Conservation (phyloP, 2,797 vertebrate species). For the Emys orbicularis region DNA sequence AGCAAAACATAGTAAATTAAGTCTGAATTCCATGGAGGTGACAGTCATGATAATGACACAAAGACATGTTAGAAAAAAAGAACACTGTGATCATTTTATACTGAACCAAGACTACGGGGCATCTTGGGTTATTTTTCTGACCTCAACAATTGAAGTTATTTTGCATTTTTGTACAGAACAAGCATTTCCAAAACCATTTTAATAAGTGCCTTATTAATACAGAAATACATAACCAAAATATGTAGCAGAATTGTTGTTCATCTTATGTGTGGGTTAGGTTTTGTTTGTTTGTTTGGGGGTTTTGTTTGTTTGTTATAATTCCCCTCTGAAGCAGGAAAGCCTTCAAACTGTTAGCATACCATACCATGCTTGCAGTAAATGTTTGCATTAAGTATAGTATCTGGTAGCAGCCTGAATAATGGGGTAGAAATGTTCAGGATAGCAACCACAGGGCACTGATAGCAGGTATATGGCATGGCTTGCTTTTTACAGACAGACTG, state of each 20-base stretch:
- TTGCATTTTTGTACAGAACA: background rate
- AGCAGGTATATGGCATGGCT: conserved; percentile 42
- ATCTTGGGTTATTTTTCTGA: background rate
- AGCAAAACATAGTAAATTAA: background rate
- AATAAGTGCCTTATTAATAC: accelerated
- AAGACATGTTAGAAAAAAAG: accelerated
- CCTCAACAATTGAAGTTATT: background rate
- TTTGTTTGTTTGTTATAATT: background rate
- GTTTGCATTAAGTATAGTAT: background rate
- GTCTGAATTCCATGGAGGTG: background rate
- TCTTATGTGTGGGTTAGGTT: background rate
- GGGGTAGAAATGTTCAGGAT: conserved; percentile 21
- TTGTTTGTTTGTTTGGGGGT: background rate
- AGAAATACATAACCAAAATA: background rate
- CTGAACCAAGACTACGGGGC: background rate
- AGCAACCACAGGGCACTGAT: background rate
- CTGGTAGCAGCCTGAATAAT: conserved; percentile 31
- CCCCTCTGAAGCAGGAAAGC: background rate
- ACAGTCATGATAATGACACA: background rate
- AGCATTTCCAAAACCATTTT: background rate
- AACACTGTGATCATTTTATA: background rate
- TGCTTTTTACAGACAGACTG: background rate
- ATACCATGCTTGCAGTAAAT: background rate
- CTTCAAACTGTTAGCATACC: background rate
- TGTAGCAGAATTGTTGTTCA: background rate